These are phyloP conservation scores for Gorsachius magnificus DNA, from an alignment of 2,797 vertebrate species.

Conservation along the genomic window DNA sequence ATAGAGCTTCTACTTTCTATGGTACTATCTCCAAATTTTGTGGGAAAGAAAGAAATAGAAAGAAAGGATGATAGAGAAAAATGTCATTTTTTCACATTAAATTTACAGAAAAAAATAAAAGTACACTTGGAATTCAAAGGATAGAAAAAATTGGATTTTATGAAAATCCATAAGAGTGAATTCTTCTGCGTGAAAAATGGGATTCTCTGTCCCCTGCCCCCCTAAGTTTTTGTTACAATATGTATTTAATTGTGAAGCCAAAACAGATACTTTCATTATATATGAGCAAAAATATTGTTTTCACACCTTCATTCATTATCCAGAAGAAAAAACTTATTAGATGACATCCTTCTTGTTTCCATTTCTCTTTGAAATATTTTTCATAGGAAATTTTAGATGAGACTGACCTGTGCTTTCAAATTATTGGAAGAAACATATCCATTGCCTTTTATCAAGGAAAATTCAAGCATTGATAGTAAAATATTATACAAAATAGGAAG, in stretches of 20 bases:
- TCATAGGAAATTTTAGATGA: background rate
- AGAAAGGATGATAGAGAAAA: background rate
- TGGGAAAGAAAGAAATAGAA: background rate
- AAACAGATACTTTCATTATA: background rate
- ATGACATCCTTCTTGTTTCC: background rate
- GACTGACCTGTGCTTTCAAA: background rate
- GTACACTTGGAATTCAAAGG: background rate
- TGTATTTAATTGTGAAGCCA: background rate
- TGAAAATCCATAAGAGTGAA: background rate
- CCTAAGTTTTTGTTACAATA: background rate
- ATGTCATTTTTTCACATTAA: background rate
- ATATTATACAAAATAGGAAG: background rate
- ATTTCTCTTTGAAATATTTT: background rate
- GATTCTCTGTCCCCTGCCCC: background rate
- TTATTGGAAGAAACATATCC: accelerated
- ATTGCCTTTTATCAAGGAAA: background rate
- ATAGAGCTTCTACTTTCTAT: background rate
- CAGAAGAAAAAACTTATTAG: background rate
- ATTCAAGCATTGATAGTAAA: background rate
- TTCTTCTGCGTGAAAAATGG: background rate
- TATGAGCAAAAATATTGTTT: background rate
- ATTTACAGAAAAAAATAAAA: background rate
- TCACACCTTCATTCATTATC: background rate
- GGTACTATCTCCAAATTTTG: background rate
- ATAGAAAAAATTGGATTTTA: background rate